phyloP scores from a whole-genome alignment of 1,140 invertebrate genomes.

The Myzus persicae region DNA sequence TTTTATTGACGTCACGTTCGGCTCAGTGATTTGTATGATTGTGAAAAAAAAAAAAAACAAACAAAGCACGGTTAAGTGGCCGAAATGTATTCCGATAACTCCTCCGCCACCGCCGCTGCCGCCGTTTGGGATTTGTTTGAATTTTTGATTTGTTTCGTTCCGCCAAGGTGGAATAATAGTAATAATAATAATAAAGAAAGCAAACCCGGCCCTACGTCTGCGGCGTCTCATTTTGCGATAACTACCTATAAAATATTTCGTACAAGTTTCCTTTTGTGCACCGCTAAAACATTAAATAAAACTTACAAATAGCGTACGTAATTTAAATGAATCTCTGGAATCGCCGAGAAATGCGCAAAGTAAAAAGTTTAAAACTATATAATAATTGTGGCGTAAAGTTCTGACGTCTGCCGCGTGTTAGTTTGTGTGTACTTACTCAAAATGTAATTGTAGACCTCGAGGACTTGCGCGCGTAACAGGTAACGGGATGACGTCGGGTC shows the following conservation, averaged over 20 bases:
- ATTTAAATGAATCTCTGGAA: constrained; percentile 9
- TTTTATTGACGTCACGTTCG: background rate
- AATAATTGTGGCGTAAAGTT: background rate
- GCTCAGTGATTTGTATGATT: constrained; percentile 22
- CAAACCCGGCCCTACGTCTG: background rate
- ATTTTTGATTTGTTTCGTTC: constrained; percentile 34
- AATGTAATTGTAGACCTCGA: constrained; percentile 9
- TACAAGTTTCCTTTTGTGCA: background rate
- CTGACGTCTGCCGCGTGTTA: background rate
- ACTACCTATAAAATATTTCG: background rate
- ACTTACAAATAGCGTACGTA: background rate
- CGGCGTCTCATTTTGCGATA: background rate
- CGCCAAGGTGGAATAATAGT: background rate
- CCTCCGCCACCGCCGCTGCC: background rate
- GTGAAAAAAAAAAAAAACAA: background rate
- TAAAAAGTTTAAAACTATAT: constrained; percentile 27
- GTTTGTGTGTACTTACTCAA: constrained; percentile 1
- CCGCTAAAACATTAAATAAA: background rate
- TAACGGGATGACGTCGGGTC: background rate
- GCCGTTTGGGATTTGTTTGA: constrained; percentile 15
- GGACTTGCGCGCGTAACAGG: background rate
- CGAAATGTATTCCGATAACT: constrained; percentile 32
- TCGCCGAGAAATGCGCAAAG: background rate
- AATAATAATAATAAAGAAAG: background rate
- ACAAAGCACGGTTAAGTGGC: constrained; percentile 20